Base-by-base conservation (phyloP, 2,113 vertebrate species). In the Empidonax traillii region DNA sequence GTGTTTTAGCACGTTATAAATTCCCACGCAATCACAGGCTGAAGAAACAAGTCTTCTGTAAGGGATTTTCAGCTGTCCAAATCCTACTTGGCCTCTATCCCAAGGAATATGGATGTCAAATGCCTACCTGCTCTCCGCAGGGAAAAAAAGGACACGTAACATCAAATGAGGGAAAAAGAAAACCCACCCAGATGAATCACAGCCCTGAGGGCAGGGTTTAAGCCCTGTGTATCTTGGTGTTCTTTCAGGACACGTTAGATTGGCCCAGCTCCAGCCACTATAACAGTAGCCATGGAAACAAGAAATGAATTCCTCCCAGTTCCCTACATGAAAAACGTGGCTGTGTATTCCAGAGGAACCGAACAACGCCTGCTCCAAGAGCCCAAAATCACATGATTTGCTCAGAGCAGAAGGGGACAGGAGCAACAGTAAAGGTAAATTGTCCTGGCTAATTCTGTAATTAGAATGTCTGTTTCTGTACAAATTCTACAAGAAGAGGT, bases 231-330 rank as follows among this genome's bases (percentile, higher is more conserved):
- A 23, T 51, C 88, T 82, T 23, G 1, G 67, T 88, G 83, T 92
- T 93, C 94, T 90, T 91, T 91, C 85, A 96, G 87, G 87, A 95
- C 75, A 90, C 11, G 17, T 78, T 55, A 67, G 43, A 44, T 52
- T 95, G 85, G 93, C 95, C 65, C 39, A 30, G 76, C 47, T 92
- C 95, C 93, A 96, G 88, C 65, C 0, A 63, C 88, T 66, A 12
- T 24, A 90, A 55, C 51, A 7, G 91, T 80, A 90, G 79, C 93
- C 81, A 96, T 83, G 31, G 87, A 83, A 96, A 96, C 90, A 6
- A 9, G 72, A 85, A 80, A 94, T 74, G 88, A 93, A 92, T 93
- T 92, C 91, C 80, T 90, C 55, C 76, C 73, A n/a, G 75, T 27
- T 92, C 83, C 94, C 72, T 55, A 27, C 28, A 5, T 28, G 65